These are phyloP conservation scores for Lymantria dispar DNA, from an alignment of 2,888 invertebrate species.

Conservation along the genomic window DNA sequence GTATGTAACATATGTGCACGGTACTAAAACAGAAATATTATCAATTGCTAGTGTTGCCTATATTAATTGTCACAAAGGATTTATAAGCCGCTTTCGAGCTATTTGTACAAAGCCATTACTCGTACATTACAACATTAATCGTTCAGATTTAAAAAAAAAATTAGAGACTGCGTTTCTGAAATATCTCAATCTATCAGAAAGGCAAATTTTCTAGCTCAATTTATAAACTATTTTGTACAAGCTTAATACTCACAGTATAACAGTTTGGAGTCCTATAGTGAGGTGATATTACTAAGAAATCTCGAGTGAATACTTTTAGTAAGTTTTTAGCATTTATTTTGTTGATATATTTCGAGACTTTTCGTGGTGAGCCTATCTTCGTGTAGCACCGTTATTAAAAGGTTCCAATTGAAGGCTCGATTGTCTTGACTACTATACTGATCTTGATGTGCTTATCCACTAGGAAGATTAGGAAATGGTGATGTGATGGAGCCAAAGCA, in stretches of 20 bases:
- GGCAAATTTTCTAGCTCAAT: conserved; percentile 64
- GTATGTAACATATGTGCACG: too few species aligned
- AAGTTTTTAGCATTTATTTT: conserved; percentile 8
- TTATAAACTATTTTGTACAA: conserved; percentile 65
- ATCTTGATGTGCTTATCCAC: conserved; percentile 27
- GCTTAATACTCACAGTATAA: conserved; percentile 45
- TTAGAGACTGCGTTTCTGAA: conserved; percentile 47
- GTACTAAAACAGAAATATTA: too few species aligned
- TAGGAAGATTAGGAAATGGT: conserved; percentile 50
- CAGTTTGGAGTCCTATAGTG: conserved; percentile 42
- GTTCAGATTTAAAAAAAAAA: conserved; percentile 35
- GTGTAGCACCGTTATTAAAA: neutral
- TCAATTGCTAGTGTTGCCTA: too few species aligned
- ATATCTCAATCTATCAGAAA: conserved; percentile 55
- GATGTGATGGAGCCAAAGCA: conserved; percentile 68
- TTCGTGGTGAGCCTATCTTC: conserved; percentile 2
- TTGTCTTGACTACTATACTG: conserved; percentile 3
- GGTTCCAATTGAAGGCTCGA: conserved; percentile 3
- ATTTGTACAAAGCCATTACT: conserved; percentile 9
- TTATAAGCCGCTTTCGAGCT: neutral
- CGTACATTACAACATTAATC: conserved; percentile 28
- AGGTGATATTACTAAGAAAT: conserved; percentile 33
- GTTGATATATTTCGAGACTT: conserved; percentile 16
- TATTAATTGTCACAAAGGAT: neutral
- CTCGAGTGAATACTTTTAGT: conserved; percentile 4